phyloP scores from a whole-genome alignment of 2,888 invertebrate species.

The Gymnoscelis rufifasciata region DNA sequence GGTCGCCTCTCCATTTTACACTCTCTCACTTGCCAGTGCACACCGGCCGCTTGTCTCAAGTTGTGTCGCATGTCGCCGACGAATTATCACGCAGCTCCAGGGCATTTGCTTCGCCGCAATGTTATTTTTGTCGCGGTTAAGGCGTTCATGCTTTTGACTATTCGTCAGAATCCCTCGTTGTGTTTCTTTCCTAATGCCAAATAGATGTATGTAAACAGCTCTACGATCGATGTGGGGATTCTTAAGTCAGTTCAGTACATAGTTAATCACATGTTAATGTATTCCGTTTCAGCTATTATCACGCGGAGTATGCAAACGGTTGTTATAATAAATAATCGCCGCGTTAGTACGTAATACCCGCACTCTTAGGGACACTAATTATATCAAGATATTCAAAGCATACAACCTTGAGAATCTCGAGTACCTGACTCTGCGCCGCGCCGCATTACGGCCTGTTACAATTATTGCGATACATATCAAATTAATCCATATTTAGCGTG shows the following conservation, averaged over 20 bases:
- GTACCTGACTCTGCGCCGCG: conserved; percentile 17
- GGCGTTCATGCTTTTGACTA: not conserved
- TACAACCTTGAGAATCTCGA: conserved; percentile 24
- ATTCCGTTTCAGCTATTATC: conserved; percentile 7
- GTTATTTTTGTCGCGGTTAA: conserved; percentile 8
- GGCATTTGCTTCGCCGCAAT: conserved; percentile 4
- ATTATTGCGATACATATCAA: conserved; percentile 30
- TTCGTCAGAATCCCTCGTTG: not conserved
- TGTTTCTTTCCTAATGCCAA: not conserved
- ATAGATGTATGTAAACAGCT: no score
- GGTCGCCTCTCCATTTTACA: conserved; percentile 33
- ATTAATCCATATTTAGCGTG: conserved; percentile 24
- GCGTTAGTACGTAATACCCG: conserved; percentile 6
- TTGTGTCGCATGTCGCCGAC: not conserved
- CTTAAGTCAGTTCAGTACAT: not conserved
- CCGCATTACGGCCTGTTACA: conserved; percentile 20
- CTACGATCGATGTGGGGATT: not conserved
- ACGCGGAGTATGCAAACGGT: conserved; percentile 10
- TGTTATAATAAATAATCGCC: conserved; percentile 13
- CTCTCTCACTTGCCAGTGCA: conserved; percentile 21
- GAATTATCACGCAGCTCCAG: not conserved
- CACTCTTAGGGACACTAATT: conserved; percentile 15
- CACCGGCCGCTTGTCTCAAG: not conserved
- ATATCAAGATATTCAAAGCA: conserved; percentile 11
- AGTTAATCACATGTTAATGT: conserved; percentile 8